Conservation (phyloP, 2,113 vertebrate genomes). For the Rhagologus leucostigma region DNA sequence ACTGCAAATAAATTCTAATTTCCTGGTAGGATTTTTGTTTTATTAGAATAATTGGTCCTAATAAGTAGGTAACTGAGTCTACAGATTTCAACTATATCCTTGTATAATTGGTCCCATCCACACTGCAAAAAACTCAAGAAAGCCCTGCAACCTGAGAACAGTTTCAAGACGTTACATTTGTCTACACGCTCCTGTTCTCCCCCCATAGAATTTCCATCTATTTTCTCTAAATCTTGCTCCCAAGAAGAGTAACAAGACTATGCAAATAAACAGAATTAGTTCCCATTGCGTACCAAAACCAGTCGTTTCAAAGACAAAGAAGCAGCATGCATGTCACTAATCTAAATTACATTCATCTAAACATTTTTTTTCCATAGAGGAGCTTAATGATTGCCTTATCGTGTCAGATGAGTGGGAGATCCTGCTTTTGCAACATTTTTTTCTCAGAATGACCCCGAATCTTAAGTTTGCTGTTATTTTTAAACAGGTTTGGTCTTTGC, state of each 20-base stretch:
- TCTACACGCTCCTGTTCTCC: not conserved
- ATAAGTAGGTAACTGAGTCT: not conserved
- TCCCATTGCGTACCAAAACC: not conserved
- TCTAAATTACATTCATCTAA: not conserved
- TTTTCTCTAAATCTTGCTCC: not conserved
- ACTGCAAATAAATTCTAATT: not conserved
- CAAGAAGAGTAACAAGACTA: not conserved
- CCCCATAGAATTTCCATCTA: not conserved
- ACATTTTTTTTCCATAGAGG: accelerated
- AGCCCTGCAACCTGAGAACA: not conserved
- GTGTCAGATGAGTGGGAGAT: not conserved
- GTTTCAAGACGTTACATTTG: not conserved
- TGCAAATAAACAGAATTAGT: not conserved
- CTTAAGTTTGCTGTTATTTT: not conserved
- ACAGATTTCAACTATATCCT: not conserved
- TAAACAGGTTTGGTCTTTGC: not conserved
- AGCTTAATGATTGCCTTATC: not conserved
- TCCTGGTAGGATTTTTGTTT: not conserved
- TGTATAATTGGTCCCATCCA: not conserved
- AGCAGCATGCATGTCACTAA: not conserved
- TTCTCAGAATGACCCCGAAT: not conserved
- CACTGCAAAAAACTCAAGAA: not conserved
- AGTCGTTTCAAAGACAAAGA: not conserved
- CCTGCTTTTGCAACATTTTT: not conserved
- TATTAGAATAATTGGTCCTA: not conserved